Conservation (phyloP, 2,888 invertebrate genomes). For the Drosophila colorata region DNA sequence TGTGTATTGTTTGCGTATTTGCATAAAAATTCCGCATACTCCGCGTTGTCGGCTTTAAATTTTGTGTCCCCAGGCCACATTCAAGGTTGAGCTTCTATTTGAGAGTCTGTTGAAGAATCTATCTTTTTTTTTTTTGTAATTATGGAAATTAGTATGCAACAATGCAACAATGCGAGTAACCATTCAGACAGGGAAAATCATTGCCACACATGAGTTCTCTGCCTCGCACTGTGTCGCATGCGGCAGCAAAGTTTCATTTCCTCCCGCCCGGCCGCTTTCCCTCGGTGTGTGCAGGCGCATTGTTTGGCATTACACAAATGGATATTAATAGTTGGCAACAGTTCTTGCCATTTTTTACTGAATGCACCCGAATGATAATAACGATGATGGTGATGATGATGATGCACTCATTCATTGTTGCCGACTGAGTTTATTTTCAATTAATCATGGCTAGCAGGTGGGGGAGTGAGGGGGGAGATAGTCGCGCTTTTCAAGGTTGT, state of each 20-base stretch:
- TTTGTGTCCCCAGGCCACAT: conserved; percentile 11
- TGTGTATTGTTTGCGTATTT: conserved; percentile 68
- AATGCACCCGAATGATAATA: conserved; percentile 2
- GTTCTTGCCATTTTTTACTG: conserved; percentile 27
- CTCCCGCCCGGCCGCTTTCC: conserved; percentile 5
- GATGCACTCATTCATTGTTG: conserved; percentile 49
- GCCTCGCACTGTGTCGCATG: conserved; percentile 26
- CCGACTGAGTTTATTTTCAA: conserved; percentile 66
- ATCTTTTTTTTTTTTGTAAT: conserved; percentile 47
- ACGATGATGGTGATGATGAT: conserved; percentile 37
- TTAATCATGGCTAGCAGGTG: conserved; percentile 58
- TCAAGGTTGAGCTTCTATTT: conserved; percentile 46
- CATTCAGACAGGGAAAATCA: conserved; percentile 51
- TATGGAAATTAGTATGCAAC: conserved; percentile 67
- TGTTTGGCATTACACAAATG: conserved; percentile 73
- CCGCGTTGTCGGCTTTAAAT: conserved; percentile 49
- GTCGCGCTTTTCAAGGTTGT: conserved; percentile 52
- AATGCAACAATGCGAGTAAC: conserved; percentile 41
- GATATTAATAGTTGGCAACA: conserved; percentile 69
- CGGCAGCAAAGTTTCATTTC: conserved; percentile 59
- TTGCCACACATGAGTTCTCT: conserved; percentile 45
- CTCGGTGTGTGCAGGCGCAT: conserved; percentile 62
- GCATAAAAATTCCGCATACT: conserved; percentile 77
- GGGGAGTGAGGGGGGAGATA: conserved; percentile 3
- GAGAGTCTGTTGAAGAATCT: conserved; percentile 28